phyloP scores from a whole-genome alignment of 92 coral and sea anemone genomes.

The Parazoanthus atlanticus region DNA sequence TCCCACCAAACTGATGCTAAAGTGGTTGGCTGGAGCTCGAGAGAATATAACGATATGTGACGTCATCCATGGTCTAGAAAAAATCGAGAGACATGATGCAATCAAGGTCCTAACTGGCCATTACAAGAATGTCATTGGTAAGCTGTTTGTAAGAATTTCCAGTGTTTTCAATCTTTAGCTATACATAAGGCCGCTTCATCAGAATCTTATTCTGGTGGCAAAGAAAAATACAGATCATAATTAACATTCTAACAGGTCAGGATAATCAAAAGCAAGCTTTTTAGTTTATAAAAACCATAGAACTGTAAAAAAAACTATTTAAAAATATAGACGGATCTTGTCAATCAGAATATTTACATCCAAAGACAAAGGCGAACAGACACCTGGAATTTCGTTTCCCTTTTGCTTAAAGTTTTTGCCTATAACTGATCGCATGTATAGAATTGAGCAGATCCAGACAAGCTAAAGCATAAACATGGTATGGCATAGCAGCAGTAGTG shows the following conservation, averaged over 20 bases:
- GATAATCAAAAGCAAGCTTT: no score
- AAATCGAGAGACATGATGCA: slow-evolving; percentile 20
- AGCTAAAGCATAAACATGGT: no score
- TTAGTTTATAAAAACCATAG: no score
- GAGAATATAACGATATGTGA: background rate
- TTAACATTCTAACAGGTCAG: no score
- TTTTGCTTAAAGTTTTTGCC: background rate
- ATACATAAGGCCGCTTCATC: no score
- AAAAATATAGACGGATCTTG: background rate
- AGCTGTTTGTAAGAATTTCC: background rate
- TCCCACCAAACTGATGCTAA: slow-evolving; percentile 20
- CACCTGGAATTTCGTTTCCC: background rate
- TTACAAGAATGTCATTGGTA: background rate
- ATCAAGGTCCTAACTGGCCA: background rate
- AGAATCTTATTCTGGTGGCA: background rate
- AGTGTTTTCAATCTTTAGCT: no score
- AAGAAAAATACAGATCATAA: no score
- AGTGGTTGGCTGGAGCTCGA: slow-evolving; percentile 9
- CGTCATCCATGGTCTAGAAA: background rate
- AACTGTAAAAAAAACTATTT: no score
- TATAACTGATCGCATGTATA: background rate
- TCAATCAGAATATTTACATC: no score
- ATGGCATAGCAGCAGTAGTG: background rate
- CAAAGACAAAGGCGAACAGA: no score
- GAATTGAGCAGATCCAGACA: background rate